phyloP scores from a whole-genome alignment of 1,140 invertebrate genomes.

The Delia radicum region DNA sequence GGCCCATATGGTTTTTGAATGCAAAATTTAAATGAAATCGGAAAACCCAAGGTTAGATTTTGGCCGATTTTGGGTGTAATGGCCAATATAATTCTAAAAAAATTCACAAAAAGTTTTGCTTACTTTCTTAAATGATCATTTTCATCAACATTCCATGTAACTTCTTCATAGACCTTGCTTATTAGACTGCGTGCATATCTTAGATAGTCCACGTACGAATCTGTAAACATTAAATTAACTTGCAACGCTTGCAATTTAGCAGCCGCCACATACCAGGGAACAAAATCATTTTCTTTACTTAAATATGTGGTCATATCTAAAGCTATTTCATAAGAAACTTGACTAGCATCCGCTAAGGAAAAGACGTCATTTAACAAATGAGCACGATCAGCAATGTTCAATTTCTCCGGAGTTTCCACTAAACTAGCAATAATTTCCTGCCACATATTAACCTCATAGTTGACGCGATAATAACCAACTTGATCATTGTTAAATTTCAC shows the following conservation, averaged over 20 bases:
- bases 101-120: constrained; percentile 31
- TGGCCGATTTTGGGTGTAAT: too few species aligned
- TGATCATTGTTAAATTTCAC: constrained; percentile 85
- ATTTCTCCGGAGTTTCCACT: constrained; percentile 34
- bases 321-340: constrained; percentile 66
- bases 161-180: constrained; percentile 56
- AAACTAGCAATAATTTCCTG: constrained; percentile 63
- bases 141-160: constrained; percentile 63
- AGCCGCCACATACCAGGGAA: constrained; percentile 72
- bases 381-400: constrained; percentile 74
- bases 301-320: constrained; percentile 71
- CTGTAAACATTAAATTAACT: constrained; percentile 62
- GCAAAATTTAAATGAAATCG: too few species aligned
- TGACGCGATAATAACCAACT: constrained; percentile 84
- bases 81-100: background rate
- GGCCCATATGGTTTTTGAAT: too few species aligned
- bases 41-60: too few species aligned
- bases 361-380: constrained; percentile 86
- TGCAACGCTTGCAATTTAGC: constrained; percentile 62
- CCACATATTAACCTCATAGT: constrained; percentile 74
- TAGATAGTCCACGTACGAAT: constrained; percentile 62
- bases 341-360: constrained; percentile 71
- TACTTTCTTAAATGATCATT: constrained; percentile 62
- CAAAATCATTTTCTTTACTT: constrained; percentile 64
- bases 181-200: constrained; percentile 61